Conservation (phyloP, 2,113 vertebrate genomes). For the Formicarius rufipectus region DNA sequence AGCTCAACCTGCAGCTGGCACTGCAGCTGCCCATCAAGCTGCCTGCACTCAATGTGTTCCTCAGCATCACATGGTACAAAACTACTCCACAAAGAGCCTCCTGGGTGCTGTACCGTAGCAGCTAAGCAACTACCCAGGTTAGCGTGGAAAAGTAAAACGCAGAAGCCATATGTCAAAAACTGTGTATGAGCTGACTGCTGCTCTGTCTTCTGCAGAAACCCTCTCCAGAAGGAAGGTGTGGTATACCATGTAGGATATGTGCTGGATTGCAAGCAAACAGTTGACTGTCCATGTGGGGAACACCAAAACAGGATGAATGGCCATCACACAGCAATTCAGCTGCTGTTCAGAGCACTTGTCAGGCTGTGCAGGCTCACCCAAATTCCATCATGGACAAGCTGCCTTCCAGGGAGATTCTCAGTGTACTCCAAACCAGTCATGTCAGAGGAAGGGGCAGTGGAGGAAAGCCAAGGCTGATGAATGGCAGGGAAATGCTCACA, state of each 20-base stretch:
- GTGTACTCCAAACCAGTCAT: not conserved
- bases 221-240: not conserved
- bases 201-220: not conserved
- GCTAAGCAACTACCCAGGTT: not conserved
- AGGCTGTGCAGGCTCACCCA: not conserved
- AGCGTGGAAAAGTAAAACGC: not conserved
- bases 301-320: not conserved
- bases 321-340: not conserved
- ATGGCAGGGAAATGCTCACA: not conserved
- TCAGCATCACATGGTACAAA: not conserved
- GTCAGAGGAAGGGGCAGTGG: not conserved
- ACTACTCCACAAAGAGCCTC: not conserved
- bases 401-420: slow-evolving; percentile 8
- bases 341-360: not conserved
- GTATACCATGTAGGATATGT: not conserved
- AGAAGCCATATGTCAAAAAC: not conserved
- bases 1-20: not conserved
- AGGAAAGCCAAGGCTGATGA: not conserved
- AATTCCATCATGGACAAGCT: not conserved
- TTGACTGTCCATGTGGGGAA: not conserved
- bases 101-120: not conserved
- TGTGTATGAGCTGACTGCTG: not conserved
- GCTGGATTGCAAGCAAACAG: not conserved
- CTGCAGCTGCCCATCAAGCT: not conserved
- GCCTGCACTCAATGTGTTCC: not conserved